A percentile compares a stretch with the other conserved stretches of the same genome.
Conservation (phyloP, 2,797 vertebrate genomes). For the Enoplosus armatus region DNA sequence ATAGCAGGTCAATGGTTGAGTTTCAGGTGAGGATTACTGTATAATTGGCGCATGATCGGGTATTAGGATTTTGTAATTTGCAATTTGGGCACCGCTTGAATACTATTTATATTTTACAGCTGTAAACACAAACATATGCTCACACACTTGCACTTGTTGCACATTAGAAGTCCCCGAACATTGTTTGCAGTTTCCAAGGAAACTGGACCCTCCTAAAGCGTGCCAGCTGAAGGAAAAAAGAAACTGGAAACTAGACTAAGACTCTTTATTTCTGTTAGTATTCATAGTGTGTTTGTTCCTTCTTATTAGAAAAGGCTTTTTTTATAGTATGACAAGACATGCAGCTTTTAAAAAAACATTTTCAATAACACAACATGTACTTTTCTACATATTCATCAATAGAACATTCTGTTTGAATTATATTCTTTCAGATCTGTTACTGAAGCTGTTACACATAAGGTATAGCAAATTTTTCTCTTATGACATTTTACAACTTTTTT, state of each 20-base stretch:
- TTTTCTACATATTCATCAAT: background rate
- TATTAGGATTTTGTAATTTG: constrained; percentile 32
- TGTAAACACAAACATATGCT: constrained; percentile 40
- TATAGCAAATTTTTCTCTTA: too few species aligned
- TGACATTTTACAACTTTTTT: background rate
- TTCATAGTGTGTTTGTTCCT: constrained; percentile 19
- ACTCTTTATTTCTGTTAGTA: constrained; percentile 27
- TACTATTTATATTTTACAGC: background rate
- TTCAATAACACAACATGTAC: background rate
- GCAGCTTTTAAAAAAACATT: background rate
- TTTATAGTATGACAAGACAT: background rate
- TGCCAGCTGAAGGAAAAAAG: constrained; percentile 45
- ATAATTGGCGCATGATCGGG: constrained; percentile 10
- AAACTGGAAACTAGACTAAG: constrained; percentile 7
- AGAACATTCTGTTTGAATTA: background rate
- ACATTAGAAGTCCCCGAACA: constrained; percentile 50
- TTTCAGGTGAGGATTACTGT: constrained; percentile 42
- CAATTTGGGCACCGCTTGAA: background rate
- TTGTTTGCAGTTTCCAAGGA: constrained; percentile 68
- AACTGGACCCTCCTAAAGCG: constrained; percentile 55
- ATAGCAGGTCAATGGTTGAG: constrained; percentile 17
- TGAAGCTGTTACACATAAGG: background rate
- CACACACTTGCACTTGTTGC: constrained; percentile 26
- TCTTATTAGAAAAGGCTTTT: background rate
- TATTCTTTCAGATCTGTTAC: background rate